Evolutionary conservation across 2,113 vertebrate species (phyloP).

Genomic region (Proterorhinus semilunaris): DNA sequence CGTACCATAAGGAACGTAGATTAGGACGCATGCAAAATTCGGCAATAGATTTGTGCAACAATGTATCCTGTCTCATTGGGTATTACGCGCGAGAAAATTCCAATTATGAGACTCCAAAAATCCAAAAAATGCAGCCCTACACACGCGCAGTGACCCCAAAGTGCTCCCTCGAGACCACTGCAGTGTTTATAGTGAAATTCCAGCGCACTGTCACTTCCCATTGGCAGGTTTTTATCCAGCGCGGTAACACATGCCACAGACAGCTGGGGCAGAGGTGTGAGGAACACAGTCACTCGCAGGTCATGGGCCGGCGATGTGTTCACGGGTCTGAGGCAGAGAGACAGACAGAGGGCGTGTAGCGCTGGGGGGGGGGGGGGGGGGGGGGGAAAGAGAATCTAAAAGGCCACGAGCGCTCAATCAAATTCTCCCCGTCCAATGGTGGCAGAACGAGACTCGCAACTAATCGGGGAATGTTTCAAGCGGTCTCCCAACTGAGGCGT

Average conservation of each 20-base stretch:
- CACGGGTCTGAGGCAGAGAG: neutral
- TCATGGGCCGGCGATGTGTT: slow-evolving; percentile 30
- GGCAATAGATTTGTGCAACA: neutral
- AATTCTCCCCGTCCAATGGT: no score
- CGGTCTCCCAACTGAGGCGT: no score
- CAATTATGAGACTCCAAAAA: no score
- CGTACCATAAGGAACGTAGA: no score
- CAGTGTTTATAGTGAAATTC: slow-evolving; percentile 48
- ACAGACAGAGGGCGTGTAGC: neutral
- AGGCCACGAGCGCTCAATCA: neutral
- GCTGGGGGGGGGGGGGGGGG: no score
- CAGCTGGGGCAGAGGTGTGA: slow-evolving; percentile 45
- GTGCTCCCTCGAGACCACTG: slow-evolving; percentile 26
- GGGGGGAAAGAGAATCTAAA: neutral
- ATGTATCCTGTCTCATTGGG: no score
- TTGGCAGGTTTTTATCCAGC: slow-evolving; percentile 37
- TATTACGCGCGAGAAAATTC: no score
- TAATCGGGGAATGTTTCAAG: no score
- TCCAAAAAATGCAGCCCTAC: neutral
- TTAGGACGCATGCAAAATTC: no score
- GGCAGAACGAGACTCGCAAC: no score
- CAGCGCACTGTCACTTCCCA: slow-evolving; percentile 56
- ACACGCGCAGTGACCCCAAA: neutral
- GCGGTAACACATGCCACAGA: slow-evolving; percentile 43
- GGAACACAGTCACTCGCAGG: slow-evolving; percentile 16